Evolutionary conservation across 2,888 invertebrate genomes (phyloP), one percentile per base, ranked within the genome.

Genomic region (Dasypogon diadema): DNA sequence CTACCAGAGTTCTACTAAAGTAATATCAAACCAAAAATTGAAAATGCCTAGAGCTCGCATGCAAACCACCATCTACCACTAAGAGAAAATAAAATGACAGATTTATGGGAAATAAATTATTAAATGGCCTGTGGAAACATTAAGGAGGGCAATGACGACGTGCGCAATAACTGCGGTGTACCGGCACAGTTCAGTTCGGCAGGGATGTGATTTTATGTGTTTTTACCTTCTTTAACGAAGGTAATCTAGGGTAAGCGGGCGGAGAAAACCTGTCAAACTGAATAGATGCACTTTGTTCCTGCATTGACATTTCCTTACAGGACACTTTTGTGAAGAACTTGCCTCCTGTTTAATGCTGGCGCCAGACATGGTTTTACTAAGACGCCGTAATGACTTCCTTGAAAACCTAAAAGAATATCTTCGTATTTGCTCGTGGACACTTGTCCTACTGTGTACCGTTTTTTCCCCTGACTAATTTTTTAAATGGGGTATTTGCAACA

Each of bases 81-180:
- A 37, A 60, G 2, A 18, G 37, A 18, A 37, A 60, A 60, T 60
- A 60, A 42, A 60, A 37, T 18, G 42, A 46, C 65, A 46, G 65
- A 46, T 65, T 65, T 65, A 65, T 65, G 65, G 65, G 24, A 65
- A 46, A 65, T 65, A 65, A 65, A 65, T 65, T 65, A 65, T 65
- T 65, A 46, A 65, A 42, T 65, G 65, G 37, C 24, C 46, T 46
- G 22, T 65, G 42, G 63, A 22, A 42, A 24, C 65, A 65, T 46
- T 46, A 46, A 14, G 48, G 26, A 16, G 34, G 60, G 37, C 60
- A 42, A 42, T 42, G 42, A 37, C 42, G 60, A 26, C 18, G 60
- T 37, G 60, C 60, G 60, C 37, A 60, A 34, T 42, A 60, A 60
- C 60, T 37, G 37, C 30, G 16, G 42, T 24, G 65, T 56, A n/a